A percentile compares a stretch with the other conserved stretches of the same genome.
Evolutionary conservation across 2,797 vertebrate genomes (phyloP).

Genomic region (Poecile montanus): DNA sequence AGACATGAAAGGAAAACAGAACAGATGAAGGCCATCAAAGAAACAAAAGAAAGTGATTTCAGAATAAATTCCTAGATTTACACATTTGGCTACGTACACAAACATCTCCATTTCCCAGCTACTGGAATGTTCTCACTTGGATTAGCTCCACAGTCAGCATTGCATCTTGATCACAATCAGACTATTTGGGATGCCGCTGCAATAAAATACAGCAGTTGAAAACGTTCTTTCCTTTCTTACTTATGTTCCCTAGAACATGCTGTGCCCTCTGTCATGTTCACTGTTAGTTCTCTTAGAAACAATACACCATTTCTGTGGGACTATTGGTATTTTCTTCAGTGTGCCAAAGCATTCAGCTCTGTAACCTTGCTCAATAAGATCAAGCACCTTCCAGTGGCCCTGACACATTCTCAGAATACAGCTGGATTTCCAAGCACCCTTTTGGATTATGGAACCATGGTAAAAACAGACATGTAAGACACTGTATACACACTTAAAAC

Average conservation of each 20-base stretch:
- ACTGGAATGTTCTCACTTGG: not conserved
- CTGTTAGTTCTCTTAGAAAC: not conserved
- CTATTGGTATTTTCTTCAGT: not conserved
- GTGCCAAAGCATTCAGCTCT: not conserved
- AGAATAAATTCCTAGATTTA: not conserved
- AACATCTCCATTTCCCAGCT: conserved; percentile 32
- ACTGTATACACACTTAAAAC: not conserved
- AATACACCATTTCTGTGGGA: not conserved
- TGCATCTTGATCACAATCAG: not conserved
- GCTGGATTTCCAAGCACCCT: not conserved
- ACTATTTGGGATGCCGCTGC: not conserved
- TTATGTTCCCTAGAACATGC: not conserved
- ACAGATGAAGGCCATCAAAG: not conserved
- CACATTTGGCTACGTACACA: not conserved
- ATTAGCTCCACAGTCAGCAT: not conserved
- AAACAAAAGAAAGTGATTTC: not conserved
- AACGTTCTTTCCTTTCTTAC: not conserved
- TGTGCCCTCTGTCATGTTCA: not conserved
- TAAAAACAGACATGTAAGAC: not conserved
- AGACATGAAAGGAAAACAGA: not conserved
- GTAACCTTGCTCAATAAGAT: not conserved
- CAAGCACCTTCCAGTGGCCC: not conserved
- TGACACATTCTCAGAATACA: not conserved
- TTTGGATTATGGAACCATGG: not conserved
- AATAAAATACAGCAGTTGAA: not conserved